Conservation (phyloP, 2,797 vertebrate genomes). For the Gila robusta region DNA sequence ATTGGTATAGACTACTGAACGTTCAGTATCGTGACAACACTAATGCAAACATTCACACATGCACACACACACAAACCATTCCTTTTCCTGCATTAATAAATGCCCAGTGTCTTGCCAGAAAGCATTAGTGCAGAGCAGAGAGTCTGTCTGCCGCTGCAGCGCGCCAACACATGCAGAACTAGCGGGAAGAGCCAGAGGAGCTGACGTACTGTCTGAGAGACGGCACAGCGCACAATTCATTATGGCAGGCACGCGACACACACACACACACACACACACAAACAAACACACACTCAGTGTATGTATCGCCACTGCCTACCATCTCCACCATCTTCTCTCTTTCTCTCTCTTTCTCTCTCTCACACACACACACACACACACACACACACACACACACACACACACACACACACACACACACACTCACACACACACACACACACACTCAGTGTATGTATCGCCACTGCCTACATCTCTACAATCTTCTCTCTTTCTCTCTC, state of each 20-base stretch:
- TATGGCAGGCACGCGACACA: constrained; percentile 46
- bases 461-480: too few species aligned
- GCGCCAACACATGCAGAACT: constrained; percentile 43
- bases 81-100: constrained; percentile 42
- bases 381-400: not conserved
- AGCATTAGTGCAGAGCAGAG: constrained; percentile 45
- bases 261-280: not conserved
- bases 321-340: too few species aligned
- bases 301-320: too few species aligned
- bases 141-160: constrained; percentile 45
- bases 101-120: constrained; percentile 51
- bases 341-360: not conserved
- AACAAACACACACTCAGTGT: too few species aligned
- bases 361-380: too few species aligned
- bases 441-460: too few species aligned
- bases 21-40: not conserved
- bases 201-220: constrained; percentile 57
- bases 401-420: too few species aligned
- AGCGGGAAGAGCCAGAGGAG: constrained; percentile 45
- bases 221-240: constrained; percentile 45
- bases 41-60: constrained; percentile 10
- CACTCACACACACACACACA: too few species aligned
- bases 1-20: not conserved
- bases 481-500: too few species aligned
- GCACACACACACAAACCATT: constrained; percentile 19